Base-by-base conservation (phyloP, 1,140 invertebrate genomes). In the Drosophila oshimai region DNA sequence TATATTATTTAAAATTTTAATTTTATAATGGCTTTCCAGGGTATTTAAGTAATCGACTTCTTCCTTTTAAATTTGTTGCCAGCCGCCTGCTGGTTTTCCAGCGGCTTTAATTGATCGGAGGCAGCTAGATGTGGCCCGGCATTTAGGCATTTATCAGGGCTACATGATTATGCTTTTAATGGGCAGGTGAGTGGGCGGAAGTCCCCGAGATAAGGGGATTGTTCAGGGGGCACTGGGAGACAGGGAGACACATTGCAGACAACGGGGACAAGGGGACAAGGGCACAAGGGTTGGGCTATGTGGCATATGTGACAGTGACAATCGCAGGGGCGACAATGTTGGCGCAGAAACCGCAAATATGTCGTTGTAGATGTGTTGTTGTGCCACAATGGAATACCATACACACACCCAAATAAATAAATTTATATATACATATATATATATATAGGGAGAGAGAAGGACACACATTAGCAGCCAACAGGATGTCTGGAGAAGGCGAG, bases 111-210 rank as follows among this genome's bases (percentile, higher is more conserved):
- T 86, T 86, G 78, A 86, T 86, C 67, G 72, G 50, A 58, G 45
- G 18, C 37, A 42, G 51, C 33, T 55, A 39, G 64, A 58, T 51
- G 42, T 53, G 55, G 24, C 46, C 39, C 33, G 47, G 37, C 70
- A 55, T 68, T 70, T 64, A 57, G 73, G 83, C 76, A 86, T 87
- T 86, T 86, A 77, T 86, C 73, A 88, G 70, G 65, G 69, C 83
- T 53, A 88, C 83, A 87, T 57, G 81, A 81, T 87, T 81, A 86
- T 81, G 81, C 83, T 88, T 62, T 77, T 87, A 88, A 87, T 87
- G 78, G 78, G 15, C 83, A 81, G 47, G 57, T 29, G 31, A 50
- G 36, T 36, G 33, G 37, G 28, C 10, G 39, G 33, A 22, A 44
- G 68, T 50, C 26, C 24, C 15, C 4, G 29, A 51, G 68, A 71